Evolutionary conservation across 1,140 invertebrate genomes (phyloP), one percentile per base, ranked within the genome.

Genomic region (Zaprionus taronus): DNA sequence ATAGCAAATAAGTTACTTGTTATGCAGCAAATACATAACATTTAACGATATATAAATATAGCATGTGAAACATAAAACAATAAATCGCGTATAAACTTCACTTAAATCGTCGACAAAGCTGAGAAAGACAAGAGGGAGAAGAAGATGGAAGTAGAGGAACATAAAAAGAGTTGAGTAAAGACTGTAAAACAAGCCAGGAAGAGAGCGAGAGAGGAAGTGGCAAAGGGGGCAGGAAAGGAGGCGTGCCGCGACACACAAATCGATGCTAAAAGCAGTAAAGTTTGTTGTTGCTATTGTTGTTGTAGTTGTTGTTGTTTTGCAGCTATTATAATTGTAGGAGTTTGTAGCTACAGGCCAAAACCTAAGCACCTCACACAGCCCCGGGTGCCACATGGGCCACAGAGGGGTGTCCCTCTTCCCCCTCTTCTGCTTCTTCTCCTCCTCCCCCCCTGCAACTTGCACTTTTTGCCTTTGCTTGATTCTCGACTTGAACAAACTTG

Each of bases 251-350:
- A 74, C 53, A 78, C 58, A 78, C 74, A 80, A 80, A 82, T 82
- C 79, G 75, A 60, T 68, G 74, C 70, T 78, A 81, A 82, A 77
- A 71, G 80, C 79, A 68, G 69, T 74, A 74, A 74, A 65, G 47
- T 74, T 69, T 66, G 28, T 20, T 56, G 14, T 44, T 36, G 15
- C 24, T 26, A 5, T 36, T 47, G 24, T n/a, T 49, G 20, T 68
- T 14, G 26, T 67, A 24, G 26, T 61, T 56, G 61, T 41, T 47
- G 24, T 44, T 20, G 57, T 57, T 55, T 61, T 17, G 38, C 51
- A 51, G 51, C 28, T 62, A 79, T 70, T 79, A 79, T 69, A 69
- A 68, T 74, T 75, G 67, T 51, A 67, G 53, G 55, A 73, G 64
- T 66, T 41, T 70, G 58, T 28, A 28, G 65, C 9, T 31, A 2